Evolutionary conservation across 2,113 vertebrate species (phyloP), one percentile per base, ranked within the genome.

Genomic region (Panurus biarmicus): DNA sequence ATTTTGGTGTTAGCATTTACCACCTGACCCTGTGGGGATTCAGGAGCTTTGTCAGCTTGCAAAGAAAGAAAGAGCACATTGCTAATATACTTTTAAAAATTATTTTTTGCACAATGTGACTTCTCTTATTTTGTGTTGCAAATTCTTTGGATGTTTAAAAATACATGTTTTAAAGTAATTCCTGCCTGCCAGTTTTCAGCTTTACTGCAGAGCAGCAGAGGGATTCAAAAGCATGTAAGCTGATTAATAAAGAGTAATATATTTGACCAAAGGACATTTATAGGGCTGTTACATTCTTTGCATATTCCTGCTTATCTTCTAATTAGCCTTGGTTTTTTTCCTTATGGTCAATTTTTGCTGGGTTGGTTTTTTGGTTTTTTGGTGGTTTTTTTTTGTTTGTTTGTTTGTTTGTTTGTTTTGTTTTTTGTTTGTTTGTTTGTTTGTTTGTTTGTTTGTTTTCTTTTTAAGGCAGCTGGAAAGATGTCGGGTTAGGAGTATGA

Each of bases 181-280:
- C 72, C 72, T 91, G 71, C 72, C 72, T 91, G 71, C 67, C 82
- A 80, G 56, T 85, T 95, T 95, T 89, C 85, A 77, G 62, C 44
- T 93, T 69, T 91, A 29, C 62, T 94, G 71, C 54, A 62, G 70
- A 94, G 71, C 50, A 56, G 66, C 94, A 94, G 42, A 89, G 33
- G 62, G 50, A 73, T 82, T 91, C 70, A 38, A 93, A 85, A 64
- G 42, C 71, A 47, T 56, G 33, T 87, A 65, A 90, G 77, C 67
- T 90, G 85, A 69, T 89, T 94, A 90, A 85, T 79, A 38, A n/a
- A 58, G 82, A 72, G 47, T 58, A 88, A 85, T 72, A 44, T 85
- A 35, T 89, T 75, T 82, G 58, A 90, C 83, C 57, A 89, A 81
- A 92, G 86, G 54, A 85, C 70, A 70, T 87, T 92, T 90, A 56